Conservation (phyloP, 2,888 invertebrate species). For the Amblyteles armatorius region DNA sequence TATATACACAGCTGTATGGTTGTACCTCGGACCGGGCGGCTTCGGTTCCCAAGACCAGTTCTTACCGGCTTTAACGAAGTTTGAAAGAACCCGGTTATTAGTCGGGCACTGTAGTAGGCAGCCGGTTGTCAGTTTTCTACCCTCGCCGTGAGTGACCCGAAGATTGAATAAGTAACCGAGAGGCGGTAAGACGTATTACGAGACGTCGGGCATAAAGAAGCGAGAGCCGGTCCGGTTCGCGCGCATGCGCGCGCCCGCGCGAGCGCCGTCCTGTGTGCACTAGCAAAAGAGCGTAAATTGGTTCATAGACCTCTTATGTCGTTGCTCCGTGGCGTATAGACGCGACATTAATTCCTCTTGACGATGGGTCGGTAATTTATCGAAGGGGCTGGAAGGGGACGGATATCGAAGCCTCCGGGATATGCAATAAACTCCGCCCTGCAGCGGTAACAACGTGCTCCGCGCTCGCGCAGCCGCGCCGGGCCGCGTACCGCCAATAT, state of each 20-base stretch:
- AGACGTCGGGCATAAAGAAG: neutral
- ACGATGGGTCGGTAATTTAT: conserved; percentile 58
- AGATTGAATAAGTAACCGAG: conserved; percentile 44
- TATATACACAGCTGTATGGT: neutral
- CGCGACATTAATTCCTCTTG: conserved; percentile 61
- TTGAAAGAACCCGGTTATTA: conserved; percentile 76
- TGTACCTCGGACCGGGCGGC: neutral
- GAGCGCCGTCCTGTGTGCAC: neutral
- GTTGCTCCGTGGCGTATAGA: conserved; percentile 29
- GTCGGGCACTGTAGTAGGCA: conserved; percentile 21
- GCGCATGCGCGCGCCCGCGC: neutral
- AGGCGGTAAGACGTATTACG: conserved; percentile 9
- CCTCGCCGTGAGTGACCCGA: conserved; percentile 20
- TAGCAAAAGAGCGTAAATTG: conserved; percentile 56
- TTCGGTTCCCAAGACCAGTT: conserved; percentile 49
- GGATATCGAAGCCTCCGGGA: conserved; percentile 56
- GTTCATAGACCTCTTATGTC: conserved; percentile 59
- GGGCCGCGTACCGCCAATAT: neutral
- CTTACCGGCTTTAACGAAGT: conserved; percentile 73
- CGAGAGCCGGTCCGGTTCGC: neutral
- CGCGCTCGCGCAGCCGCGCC: neutral
- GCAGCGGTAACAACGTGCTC: conserved; percentile 8
- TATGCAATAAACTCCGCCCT: conserved; percentile 51
- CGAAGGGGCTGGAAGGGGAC: conserved; percentile 30
- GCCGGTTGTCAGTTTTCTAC: conserved; percentile 9